These are phyloP conservation scores for Battus philenor DNA, from an alignment of 1,140 invertebrate genomes.

Conservation along the genomic window DNA sequence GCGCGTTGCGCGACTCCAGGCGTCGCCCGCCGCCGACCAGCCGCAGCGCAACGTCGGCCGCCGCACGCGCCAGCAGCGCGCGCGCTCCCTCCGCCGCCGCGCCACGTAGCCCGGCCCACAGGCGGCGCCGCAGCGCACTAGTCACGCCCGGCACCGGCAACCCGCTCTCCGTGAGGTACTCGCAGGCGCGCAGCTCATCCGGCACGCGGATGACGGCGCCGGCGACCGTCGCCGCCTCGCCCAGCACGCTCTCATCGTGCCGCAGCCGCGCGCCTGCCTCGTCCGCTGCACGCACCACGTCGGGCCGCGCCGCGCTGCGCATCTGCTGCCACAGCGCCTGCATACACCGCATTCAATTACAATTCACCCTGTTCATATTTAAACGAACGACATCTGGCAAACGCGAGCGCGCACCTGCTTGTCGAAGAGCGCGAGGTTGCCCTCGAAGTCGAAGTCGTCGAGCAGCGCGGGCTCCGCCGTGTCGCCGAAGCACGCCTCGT, in stretches of 20 bases:
- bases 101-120: constrained; percentile 76
- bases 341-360: no score
- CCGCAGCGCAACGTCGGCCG: constrained; percentile 88
- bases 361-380: no score
- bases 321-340: constrained; percentile 78
- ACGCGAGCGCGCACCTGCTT: no score
- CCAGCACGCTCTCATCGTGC: constrained; percentile 91
- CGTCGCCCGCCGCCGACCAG: constrained; percentile 84
- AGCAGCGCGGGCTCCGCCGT: constrained; percentile 71
- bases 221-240: constrained; percentile 81
- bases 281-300: constrained; percentile 72
- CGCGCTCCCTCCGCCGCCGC: constrained; percentile 72
- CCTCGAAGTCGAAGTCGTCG: constrained; percentile 95
- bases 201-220: constrained; percentile 81
- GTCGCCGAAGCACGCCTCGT: constrained; percentile 76
- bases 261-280: constrained; percentile 69
- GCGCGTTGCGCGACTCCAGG: constrained; percentile 86
- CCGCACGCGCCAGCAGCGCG: constrained; percentile 85
- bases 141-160: constrained; percentile 84
- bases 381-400: no score
- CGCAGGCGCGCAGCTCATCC: constrained; percentile 69
- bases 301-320: constrained; percentile 81
- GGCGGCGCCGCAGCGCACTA: constrained; percentile 32
- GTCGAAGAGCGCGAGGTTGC: constrained; percentile 93
- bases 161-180: constrained; percentile 75